Evolutionary conservation across 2,888 invertebrate species (phyloP).

Genomic region (Cartodere bifasciata): DNA sequence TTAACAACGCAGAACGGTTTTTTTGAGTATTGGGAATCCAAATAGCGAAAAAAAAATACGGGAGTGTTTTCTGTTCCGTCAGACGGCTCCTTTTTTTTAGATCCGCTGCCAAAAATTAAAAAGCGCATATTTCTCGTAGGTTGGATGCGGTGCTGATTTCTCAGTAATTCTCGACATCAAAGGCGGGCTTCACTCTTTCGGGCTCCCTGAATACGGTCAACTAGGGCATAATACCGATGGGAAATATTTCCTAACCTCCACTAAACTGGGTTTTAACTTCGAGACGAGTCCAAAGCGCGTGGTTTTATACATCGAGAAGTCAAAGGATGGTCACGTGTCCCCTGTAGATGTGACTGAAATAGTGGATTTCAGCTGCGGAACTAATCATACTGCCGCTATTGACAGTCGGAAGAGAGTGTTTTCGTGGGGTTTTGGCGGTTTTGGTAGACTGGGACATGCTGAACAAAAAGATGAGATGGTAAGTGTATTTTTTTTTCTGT

Average conservation of each 20-base stretch:
- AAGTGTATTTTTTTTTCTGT: slow-evolving; percentile 40
- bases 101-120: no score
- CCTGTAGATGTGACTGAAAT: slow-evolving; percentile 79
- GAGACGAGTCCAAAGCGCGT: slow-evolving; percentile 77
- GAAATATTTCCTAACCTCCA: slow-evolving; percentile 83
- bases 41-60: no score
- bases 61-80: no score
- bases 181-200: slow-evolving; percentile 82
- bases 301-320: slow-evolving; percentile 76
- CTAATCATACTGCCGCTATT: slow-evolving; percentile 82
- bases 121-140: slow-evolving; percentile 21
- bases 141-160: slow-evolving; percentile 83
- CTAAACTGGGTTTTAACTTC: slow-evolving; percentile 75
- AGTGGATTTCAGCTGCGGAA: slow-evolving; percentile 81
- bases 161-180: slow-evolving; percentile 82
- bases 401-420: slow-evolving; percentile 81
- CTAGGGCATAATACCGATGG: slow-evolving; percentile 91
- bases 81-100: no score
- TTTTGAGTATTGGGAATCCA: no score
- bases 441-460: slow-evolving; percentile 85
- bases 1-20: no score
- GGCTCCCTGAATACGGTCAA: slow-evolving; percentile 87
- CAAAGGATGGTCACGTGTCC: slow-evolving; percentile 70
- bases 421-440: slow-evolving; percentile 94
- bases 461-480: slow-evolving; percentile 88